phyloP scores from a whole-genome alignment of 2,113 vertebrate species.

The Rallus limicola region DNA sequence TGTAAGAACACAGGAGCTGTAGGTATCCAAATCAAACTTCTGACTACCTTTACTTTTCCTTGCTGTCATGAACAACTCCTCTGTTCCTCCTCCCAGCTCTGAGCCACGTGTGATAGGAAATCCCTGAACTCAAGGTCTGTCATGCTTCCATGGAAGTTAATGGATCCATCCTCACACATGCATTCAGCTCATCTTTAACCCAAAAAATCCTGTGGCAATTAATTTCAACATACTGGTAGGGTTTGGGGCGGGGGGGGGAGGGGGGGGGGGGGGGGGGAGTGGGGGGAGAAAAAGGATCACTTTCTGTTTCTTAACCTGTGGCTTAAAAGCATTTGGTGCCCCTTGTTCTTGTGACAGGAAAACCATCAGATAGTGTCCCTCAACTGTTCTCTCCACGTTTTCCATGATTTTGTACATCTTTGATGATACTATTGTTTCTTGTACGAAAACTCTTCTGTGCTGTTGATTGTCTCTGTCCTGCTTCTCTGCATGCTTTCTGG shows the following conservation, averaged over 20 bases:
- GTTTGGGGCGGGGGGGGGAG: neutral
- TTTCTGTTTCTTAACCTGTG: neutral
- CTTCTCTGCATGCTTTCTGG: neutral
- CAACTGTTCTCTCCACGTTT: neutral
- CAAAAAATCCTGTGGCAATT: neutral
- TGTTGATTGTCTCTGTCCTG: neutral
- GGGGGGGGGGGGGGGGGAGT: accelerated
- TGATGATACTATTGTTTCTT: neutral
- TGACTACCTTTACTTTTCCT: neutral
- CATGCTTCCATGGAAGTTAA: neutral
- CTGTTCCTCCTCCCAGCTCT: neutral
- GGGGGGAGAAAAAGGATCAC: neutral
- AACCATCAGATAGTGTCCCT: neutral
- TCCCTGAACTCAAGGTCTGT: neutral
- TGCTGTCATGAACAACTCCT: neutral
- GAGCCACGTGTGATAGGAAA: neutral
- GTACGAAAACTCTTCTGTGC: neutral
- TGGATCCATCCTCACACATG: neutral
- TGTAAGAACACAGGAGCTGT: neutral
- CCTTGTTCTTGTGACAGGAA: neutral
- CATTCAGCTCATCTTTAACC: neutral
- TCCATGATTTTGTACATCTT: neutral
- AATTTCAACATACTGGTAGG: neutral
- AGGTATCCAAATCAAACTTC: neutral
- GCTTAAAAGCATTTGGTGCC: neutral